Conservation (phyloP, 2,797 vertebrate genomes). For the Leucoraja ocellata region DNA sequence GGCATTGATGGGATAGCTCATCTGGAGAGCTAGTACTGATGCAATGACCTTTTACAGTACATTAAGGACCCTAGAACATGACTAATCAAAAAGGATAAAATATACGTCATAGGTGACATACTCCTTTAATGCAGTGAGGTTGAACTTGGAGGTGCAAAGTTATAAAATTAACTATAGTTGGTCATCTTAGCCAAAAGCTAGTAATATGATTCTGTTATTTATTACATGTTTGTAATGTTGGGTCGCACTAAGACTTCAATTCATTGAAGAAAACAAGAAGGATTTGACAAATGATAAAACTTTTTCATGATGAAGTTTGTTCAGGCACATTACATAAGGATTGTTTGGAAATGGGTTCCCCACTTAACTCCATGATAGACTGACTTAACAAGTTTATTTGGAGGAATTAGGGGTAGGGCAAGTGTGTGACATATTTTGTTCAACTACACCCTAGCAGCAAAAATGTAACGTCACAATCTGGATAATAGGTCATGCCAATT, state of each 20-base stretch:
- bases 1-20: background rate
- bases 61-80: background rate
- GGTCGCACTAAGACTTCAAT: background rate
- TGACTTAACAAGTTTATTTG: too few relatives aligned
- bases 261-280: too few relatives aligned
- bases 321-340: too few relatives aligned
- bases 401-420: too few relatives aligned
- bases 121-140: too few relatives aligned
- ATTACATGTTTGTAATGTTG: background rate
- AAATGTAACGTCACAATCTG: background rate
- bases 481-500: background rate
- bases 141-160: background rate
- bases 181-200: background rate
- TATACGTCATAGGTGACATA: background rate
- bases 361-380: too few relatives aligned
- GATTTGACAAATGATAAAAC: too few relatives aligned
- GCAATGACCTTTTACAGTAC: too few relatives aligned
- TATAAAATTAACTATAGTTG: background rate
- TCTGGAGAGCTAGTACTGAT: background rate
- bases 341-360: too few relatives aligned
- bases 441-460: background rate
- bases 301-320: too few relatives aligned
- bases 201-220: background rate
- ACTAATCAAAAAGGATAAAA: background rate
- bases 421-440: too few relatives aligned